Evolutionary conservation across 2,113 vertebrate species (phyloP).

Genomic region (Chelonoidis abingdonii): DNA sequence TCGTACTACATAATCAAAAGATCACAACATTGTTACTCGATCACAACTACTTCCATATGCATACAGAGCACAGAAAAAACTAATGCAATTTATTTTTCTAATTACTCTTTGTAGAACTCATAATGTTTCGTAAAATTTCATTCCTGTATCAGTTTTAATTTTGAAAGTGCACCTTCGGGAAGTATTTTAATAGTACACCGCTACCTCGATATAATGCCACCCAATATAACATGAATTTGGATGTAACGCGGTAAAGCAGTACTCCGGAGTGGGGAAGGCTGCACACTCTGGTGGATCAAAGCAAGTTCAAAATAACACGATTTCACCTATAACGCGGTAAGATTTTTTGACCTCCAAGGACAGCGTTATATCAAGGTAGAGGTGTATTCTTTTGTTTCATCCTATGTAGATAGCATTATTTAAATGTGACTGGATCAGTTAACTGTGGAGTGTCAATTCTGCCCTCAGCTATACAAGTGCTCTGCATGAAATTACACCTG

Average conservation of each 20-base stretch:
- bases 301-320: too few species aligned
- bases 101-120: not conserved
- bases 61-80: not conserved
- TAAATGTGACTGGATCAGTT: not conserved
- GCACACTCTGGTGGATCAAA: too few species aligned
- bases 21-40: not conserved
- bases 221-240: too few species aligned
- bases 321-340: too few species aligned
- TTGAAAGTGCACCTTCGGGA: not conserved
- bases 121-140: not conserved
- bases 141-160: not conserved
- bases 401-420: not conserved
- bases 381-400: not conserved
- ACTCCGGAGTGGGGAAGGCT: too few species aligned
- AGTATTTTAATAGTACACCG: not conserved
- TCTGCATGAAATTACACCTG: not conserved
- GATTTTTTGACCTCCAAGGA: too few species aligned
- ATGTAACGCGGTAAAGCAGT: too few species aligned
- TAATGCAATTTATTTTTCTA: not conserved
- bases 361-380: too few species aligned
- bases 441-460: not conserved
- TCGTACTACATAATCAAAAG: not conserved
- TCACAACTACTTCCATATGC: accelerated
- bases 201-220: too few species aligned
- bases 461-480: not conserved